These are phyloP conservation scores for Falco rusticolus DNA, from an alignment of 2,797 vertebrate genomes.

Conservation along the genomic window DNA sequence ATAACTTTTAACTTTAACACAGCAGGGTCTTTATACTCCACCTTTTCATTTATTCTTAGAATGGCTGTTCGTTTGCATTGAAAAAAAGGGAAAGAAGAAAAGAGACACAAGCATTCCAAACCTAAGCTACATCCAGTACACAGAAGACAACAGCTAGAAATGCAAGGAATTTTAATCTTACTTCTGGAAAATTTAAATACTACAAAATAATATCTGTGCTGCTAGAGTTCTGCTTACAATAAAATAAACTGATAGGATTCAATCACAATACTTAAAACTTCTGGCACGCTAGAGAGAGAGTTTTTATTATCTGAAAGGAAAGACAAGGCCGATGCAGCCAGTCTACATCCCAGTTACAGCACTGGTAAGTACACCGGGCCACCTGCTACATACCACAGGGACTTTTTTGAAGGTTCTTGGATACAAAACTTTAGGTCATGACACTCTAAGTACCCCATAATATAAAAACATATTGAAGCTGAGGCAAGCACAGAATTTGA, in stretches of 20 bases:
- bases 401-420: neutral
- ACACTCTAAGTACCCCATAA: neutral
- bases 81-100: neutral
- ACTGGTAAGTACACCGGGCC: neutral
- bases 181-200: neutral
- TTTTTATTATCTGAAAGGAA: neutral
- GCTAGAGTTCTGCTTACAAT: neutral
- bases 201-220: neutral
- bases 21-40: neutral
- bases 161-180: neutral
- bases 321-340: neutral
- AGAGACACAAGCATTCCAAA: neutral
- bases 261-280: neutral
- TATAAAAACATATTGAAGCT: neutral
- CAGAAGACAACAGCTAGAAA: neutral
- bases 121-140: neutral
- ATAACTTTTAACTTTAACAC: neutral
- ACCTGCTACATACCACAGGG: neutral
- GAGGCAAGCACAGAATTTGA: neutral
- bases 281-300: neutral
- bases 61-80: neutral
- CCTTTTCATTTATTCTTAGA: neutral
- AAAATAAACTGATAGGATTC: neutral
- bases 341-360: neutral
- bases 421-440: fast-evolving